Percentiles rank a stretch among this genome's conserved stretches.
phyloP scores from a whole-genome alignment of 2,797 vertebrate species.

The Ambastaia sidthimunki region DNA sequence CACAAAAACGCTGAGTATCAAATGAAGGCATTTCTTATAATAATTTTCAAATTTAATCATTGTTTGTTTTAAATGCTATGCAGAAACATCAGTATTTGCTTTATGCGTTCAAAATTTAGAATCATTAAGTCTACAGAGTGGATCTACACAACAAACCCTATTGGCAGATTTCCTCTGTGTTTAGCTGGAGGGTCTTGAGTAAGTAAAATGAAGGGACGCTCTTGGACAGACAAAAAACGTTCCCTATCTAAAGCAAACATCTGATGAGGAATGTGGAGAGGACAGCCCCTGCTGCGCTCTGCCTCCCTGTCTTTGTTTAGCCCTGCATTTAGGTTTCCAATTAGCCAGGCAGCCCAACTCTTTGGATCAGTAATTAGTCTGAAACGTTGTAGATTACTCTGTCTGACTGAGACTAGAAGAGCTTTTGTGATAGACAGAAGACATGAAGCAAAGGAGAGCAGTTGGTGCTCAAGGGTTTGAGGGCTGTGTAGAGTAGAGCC shows the following conservation, averaged over 20 bases:
- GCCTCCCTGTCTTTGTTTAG: slow-evolving; percentile 69
- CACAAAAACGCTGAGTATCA: no score
- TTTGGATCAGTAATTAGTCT: slow-evolving; percentile 75
- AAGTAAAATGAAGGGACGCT: slow-evolving; percentile 47
- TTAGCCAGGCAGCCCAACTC: slow-evolving; percentile 79
- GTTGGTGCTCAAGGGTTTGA: slow-evolving; percentile 57
- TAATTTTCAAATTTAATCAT: no score
- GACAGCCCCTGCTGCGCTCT: slow-evolving; percentile 69
- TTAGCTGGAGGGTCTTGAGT: slow-evolving; percentile 28
- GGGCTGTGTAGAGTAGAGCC: slow-evolving; percentile 16
- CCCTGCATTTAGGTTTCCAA: slow-evolving; percentile 74
- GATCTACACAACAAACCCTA: slow-evolving; percentile 4
- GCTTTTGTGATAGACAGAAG: slow-evolving; percentile 62
- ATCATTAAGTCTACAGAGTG: background rate
- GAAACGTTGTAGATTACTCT: slow-evolving; percentile 73
- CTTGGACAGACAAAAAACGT: slow-evolving; percentile 40
- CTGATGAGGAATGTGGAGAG: slow-evolving; percentile 68
- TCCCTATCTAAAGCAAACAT: slow-evolving; percentile 57
- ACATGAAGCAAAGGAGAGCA: slow-evolving; percentile 44
- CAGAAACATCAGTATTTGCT: no score
- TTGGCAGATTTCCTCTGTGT: slow-evolving; percentile 12
- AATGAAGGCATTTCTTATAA: no score
- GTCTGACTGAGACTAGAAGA: slow-evolving; percentile 62
- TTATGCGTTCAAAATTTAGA: no score
- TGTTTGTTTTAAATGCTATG: no score